These are phyloP conservation scores for Clangula hyemalis DNA, from an alignment of 2,797 vertebrate genomes.

Conservation along the genomic window DNA sequence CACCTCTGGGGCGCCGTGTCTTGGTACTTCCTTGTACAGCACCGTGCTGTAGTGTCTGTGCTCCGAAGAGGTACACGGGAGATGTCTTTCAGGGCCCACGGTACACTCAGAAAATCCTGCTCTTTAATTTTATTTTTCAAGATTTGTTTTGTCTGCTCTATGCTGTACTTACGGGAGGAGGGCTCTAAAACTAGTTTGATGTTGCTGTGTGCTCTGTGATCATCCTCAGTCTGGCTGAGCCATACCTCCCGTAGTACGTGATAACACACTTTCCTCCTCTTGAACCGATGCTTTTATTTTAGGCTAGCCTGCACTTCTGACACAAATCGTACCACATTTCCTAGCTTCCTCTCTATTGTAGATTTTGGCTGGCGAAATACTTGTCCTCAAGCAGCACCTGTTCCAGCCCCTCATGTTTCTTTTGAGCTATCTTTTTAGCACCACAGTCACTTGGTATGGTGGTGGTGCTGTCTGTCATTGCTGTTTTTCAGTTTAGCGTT, in stretches of 20 bases:
- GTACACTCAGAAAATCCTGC: neutral
- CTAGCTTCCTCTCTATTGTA: neutral
- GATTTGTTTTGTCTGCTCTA: neutral
- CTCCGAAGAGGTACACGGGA: neutral
- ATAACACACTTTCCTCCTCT: neutral
- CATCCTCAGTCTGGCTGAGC: neutral
- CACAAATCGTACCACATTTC: neutral
- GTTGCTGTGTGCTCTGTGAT: neutral
- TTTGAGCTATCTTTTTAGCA: neutral
- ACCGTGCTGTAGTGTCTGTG: neutral
- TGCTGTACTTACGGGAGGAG: neutral
- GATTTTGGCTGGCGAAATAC: constrained; percentile 34
- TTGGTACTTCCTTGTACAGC: neutral
- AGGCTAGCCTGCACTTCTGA: neutral
- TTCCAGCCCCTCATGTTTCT: neutral
- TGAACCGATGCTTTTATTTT: constrained; percentile 9
- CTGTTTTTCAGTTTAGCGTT: neutral
- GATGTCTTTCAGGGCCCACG: neutral
- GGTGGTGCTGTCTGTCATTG: neutral
- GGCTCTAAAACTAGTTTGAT: neutral
- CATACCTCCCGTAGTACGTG: rapidly evolving
- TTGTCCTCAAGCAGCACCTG: constrained; percentile 46
- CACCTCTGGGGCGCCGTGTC: neutral
- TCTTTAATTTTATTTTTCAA: neutral
- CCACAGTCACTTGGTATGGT: neutral